Evolutionary conservation across 2,113 vertebrate genomes (phyloP), one percentile per base, ranked within the genome.

Genomic region (Cavia aperea): DNA sequence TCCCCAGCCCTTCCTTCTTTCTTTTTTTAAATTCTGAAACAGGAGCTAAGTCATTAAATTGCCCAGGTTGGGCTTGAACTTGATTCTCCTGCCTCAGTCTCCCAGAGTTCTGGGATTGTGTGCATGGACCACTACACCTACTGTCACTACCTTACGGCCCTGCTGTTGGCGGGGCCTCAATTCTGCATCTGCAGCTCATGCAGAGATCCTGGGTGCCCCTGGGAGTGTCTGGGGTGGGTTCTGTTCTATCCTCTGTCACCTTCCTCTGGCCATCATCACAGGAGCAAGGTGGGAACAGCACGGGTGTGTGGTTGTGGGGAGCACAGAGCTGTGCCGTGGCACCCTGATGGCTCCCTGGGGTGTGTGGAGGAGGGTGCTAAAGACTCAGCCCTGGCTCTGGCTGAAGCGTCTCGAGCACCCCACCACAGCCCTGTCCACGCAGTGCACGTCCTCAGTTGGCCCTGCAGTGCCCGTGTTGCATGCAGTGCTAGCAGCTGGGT

Each of bases 381-480:
- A 26, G 86, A 1, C 43, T 63, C 29, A 29, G n/a, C 51, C 58
- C 78, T 60, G 81, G 18, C 0, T 29, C 18, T 11, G 6, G 31
- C 21, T 13, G 23, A 2, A 46, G 16, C 16, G 16, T 23, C 66
- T 19, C 46, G 23, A 12, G 26, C 1, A 0, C 43, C 26, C n/a
- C 36, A 26, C 4, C 39, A 0, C 0, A 0, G 39, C 18, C 3
- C 0, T 11, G 29, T 72, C 86, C 36, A 26, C 18, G 12, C 31
- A 4, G 24, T 0, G 7, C 36, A 56, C 13, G 1, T 66, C 72
- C 31, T 86, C 8, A 6, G 11, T 3, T 9, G 11, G 56, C 7
- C 4, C 5, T 36, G 23, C 0, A 0, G 26, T n/a, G 39, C 68
- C 84, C 36, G 36, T 0, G 5, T 36, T 46, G 49, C 33, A 13